Percentiles rank a stretch among this genome's conserved stretches.
phyloP scores from a whole-genome alignment of 2,888 invertebrate genomes.

The Anoplius nigerrimus region DNA sequence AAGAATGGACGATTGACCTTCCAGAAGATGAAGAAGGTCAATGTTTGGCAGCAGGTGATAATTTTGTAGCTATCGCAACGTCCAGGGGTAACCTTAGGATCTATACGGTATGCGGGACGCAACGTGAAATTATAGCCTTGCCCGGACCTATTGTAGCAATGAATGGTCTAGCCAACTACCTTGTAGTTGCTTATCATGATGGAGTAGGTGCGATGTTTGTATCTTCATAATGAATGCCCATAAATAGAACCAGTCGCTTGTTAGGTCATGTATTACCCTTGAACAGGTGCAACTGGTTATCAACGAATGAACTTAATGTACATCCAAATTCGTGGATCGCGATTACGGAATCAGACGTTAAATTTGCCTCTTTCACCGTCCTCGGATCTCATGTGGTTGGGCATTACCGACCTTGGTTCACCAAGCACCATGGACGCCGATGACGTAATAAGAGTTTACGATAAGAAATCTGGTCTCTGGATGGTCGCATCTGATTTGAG shows the following conservation, averaged over 20 bases:
- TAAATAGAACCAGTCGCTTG: background rate
- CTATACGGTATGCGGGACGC: conserved; percentile 91
- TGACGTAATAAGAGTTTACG: conserved; percentile 85
- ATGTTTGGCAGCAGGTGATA: conserved; percentile 80
- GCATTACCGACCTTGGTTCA: conserved; percentile 88
- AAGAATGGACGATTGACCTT: conserved; percentile 90
- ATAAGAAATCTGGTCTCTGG: conserved; percentile 85
- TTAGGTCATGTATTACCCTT: conserved; percentile 6
- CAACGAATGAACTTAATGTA: conserved; percentile 78
- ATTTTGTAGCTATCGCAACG: conserved; percentile 89
- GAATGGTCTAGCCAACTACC: conserved; percentile 79
- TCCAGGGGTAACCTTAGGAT: conserved; percentile 85
- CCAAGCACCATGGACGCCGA: conserved; percentile 86
- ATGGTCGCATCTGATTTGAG: conserved; percentile 86
- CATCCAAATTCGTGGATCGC: conserved; percentile 74
- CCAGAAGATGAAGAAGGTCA: conserved; percentile 87
- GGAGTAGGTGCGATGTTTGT: conserved; percentile 73
- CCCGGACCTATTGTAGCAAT: conserved; percentile 86
- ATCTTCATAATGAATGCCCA: background rate
- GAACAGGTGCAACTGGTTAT: conserved; percentile 75
- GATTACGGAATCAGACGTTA: conserved; percentile 77
- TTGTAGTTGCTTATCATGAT: conserved; percentile 83
- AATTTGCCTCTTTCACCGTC: conserved; percentile 82
- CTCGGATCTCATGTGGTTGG: conserved; percentile 85
- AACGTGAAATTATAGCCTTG: conserved; percentile 85